Evolutionary conservation across 1,140 invertebrate species (phyloP), one percentile per base, ranked within the genome.

Genomic region (Drosophila sp.): DNA sequence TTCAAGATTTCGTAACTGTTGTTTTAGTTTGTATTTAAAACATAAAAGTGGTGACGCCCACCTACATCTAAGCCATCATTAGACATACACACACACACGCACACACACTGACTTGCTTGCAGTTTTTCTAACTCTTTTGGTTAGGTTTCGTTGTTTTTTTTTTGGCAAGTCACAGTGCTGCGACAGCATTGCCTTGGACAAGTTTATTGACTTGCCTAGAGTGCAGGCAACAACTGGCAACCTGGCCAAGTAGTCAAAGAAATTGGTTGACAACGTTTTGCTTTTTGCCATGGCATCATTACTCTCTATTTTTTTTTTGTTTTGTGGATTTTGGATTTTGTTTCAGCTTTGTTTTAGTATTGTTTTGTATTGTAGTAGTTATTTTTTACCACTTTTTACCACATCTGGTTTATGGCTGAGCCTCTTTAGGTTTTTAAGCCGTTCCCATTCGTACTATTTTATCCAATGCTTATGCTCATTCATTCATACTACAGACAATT

Each of bases 241-340:
- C 57, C 65, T 76, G 66, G 47, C 65, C 38, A 79, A 60, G 64
- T 64, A 60, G 54, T 76, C 79, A 38, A 87, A 87, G 79, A 87
- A 86, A 87, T 86, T 83, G 73, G 73, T 79, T 89, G 84, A 80
- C 80, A 83, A 80, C 72, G 56, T 83, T 79, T 65, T 80, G 60
- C 60, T 61, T 54, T 78, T 85, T 76, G 67, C 79, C 76, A 77
- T 89, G 80, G 76, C 83, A 87, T 89, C 68, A 87, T 83, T 87
- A 62, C 78, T 58, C 71, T 70, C 66, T 64, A 62, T 55, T 72
- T 62, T 76, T 66, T 60, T 17, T 17, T 17, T 17, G 17, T 17
- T 17, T 17, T 17, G 17, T 56, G 44, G 50, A 63, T 57, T 60
- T 23, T 66, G 35, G 32, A 55, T 61, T 40, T 41, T 23, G 55